Percentiles rank a stretch among this genome's conserved stretches.
Evolutionary conservation across 23 tunicate species (phyloP).

Genomic region (Pegea sp.): DNA sequence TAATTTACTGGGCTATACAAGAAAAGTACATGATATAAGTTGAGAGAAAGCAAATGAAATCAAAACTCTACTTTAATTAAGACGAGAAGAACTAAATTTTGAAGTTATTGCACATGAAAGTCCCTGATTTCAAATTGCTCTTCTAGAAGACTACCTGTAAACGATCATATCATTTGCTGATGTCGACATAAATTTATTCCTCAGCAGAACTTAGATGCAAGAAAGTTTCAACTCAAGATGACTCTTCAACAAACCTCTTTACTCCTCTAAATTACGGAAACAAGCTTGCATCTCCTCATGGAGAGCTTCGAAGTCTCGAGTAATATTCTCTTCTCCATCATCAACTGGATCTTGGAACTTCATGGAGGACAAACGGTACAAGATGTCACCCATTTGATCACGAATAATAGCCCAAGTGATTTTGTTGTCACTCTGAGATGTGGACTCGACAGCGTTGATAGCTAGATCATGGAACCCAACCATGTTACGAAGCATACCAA

Average conservation of each 20-base stretch:
- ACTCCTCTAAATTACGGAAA: conserved; percentile 73
- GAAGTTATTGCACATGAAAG: too few relatives aligned
- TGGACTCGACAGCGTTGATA: conserved; percentile 47
- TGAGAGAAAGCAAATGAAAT: too few relatives aligned
- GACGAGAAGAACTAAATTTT: too few relatives aligned
- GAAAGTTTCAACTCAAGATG: neutral
- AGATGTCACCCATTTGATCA: conserved; percentile 63
- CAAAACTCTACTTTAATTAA: too few relatives aligned
- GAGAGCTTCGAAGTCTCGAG: conserved; percentile 52
- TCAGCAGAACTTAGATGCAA: too few relatives aligned
- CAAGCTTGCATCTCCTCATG: conserved; percentile 87
- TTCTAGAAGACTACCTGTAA: too few relatives aligned
- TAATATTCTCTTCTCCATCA: conserved; percentile 86
- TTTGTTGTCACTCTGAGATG: conserved; percentile 89
- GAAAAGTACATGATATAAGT: too few relatives aligned
- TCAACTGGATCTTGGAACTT: conserved; percentile 93
- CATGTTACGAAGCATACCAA: conserved; percentile 89
- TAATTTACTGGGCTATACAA: too few relatives aligned
- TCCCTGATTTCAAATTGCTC: too few relatives aligned
- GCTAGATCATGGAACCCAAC: conserved; percentile 88
- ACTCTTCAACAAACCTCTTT: too few relatives aligned
- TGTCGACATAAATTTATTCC: too few relatives aligned
- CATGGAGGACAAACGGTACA: conserved; percentile 82
- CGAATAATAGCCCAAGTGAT: conserved; percentile 86
- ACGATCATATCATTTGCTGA: too few relatives aligned